Evolutionary conservation across 2,113 vertebrate genomes (phyloP).

Genomic region (Columba janthina): DNA sequence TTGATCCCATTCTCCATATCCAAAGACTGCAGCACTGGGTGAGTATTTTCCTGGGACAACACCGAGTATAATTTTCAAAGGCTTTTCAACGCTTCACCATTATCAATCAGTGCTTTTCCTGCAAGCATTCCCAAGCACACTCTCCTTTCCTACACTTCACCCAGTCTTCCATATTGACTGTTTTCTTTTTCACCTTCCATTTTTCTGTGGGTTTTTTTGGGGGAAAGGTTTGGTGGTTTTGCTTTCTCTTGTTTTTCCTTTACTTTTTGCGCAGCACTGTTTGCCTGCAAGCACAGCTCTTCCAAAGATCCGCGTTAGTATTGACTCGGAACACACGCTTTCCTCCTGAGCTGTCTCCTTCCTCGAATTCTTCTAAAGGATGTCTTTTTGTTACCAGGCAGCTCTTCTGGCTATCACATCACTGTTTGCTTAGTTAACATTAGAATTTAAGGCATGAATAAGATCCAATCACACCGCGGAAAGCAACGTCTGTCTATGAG

Average conservation of each 20-base stretch:
- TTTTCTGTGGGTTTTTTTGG: neutral
- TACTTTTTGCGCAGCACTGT: neutral
- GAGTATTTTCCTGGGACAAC: neutral
- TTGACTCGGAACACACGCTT: rapidly evolving
- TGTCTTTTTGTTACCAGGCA: neutral
- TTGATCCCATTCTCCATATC: rapidly evolving
- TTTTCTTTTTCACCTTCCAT: neutral
- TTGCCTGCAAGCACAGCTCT: neutral
- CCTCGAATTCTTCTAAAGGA: neutral
- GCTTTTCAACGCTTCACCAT: too few relatives aligned
- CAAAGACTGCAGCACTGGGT: neutral
- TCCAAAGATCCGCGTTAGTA: neutral
- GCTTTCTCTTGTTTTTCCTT: neutral
- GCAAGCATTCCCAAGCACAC: neutral
- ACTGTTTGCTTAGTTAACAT: neutral
- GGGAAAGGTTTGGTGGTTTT: neutral
- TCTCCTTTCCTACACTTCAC: neutral
- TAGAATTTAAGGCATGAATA: neutral
- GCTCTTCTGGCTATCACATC: neutral
- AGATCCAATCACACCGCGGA: neutral
- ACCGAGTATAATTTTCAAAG: too few relatives aligned
- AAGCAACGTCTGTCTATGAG: neutral
- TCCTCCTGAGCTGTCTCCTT: neutral
- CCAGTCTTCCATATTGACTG: neutral
- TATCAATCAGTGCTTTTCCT: neutral